phyloP scores from a whole-genome alignment of 2,888 invertebrate genomes.

The Melanophora roralis region DNA sequence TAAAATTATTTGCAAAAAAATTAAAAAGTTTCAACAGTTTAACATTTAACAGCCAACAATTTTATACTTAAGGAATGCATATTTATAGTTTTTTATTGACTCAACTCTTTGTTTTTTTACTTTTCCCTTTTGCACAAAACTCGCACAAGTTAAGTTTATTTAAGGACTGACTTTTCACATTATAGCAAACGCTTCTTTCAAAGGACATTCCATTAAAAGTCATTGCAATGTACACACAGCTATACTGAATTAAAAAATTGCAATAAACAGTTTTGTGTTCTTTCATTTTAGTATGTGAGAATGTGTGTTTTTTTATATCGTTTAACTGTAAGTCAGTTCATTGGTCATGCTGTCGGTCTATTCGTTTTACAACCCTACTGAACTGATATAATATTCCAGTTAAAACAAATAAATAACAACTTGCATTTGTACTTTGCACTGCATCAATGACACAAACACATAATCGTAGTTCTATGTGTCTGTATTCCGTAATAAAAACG shows the following conservation, averaged over 20 bases:
- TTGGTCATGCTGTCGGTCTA: not conserved
- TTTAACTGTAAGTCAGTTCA: not conserved
- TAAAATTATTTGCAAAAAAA: no score
- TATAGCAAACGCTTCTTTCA: constrained; percentile 1
- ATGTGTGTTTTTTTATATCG: not conserved
- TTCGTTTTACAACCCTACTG: constrained; percentile 34
- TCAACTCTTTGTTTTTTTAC: not conserved
- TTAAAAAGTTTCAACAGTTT: no score
- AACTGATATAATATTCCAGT: constrained; percentile 47
- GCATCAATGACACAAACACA: constrained; percentile 13
- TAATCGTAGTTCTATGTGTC: constrained; percentile 25
- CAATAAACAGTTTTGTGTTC: not conserved
- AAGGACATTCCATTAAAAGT: constrained; percentile 51
- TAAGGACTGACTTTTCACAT: constrained; percentile 13
- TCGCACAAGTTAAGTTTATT: constrained; percentile 3
- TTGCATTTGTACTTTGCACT: constrained; percentile 8
- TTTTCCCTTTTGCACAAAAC: not conserved
- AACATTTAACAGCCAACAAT: no score
- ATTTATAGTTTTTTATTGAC: not conserved
- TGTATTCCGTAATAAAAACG: constrained; percentile 55
- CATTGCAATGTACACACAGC: constrained; percentile 13
- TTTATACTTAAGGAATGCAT: not conserved
- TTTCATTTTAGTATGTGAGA: not conserved
- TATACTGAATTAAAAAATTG: not conserved
- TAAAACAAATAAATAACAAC: constrained; percentile 48